A percentile compares a stretch with the other conserved stretches of the same genome.
phyloP scores from a whole-genome alignment of 2,888 invertebrate species.

The Sericinus montela region DNA sequence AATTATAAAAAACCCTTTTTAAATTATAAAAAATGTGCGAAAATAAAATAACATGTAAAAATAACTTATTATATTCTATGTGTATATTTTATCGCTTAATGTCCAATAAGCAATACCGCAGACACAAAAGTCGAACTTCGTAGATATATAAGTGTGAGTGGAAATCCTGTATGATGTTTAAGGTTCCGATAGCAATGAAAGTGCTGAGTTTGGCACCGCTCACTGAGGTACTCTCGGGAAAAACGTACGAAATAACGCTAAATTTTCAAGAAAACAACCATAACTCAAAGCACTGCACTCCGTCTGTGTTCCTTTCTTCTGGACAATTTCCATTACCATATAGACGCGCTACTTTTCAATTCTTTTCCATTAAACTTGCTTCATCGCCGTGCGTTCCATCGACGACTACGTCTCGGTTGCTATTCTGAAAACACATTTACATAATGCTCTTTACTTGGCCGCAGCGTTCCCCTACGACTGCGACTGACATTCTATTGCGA shows the following conservation, averaged over 20 bases:
- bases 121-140: no score
- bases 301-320: slow-evolving; percentile 76
- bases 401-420: slow-evolving; percentile 51
- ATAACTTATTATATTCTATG: no score
- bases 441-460: slow-evolving; percentile 74
- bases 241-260: slow-evolving; percentile 71
- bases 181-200: slow-evolving; percentile 57
- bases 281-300: slow-evolving; percentile 73
- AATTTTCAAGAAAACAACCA: slow-evolving; percentile 75
- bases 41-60: no score
- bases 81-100: no score
- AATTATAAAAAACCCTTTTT: no score
- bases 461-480: slow-evolving; percentile 56
- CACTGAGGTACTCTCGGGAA: slow-evolving; percentile 42
- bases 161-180: slow-evolving; percentile 49
- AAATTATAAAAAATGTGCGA: no score
- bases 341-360: slow-evolving; percentile 79
- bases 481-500: slow-evolving; percentile 72
- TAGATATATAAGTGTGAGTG: neutral
- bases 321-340: slow-evolving; percentile 79
- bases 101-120: no score
- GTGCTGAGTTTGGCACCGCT: slow-evolving; percentile 32
- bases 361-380: slow-evolving; percentile 79
- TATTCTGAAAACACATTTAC: slow-evolving; percentile 75
- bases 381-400: slow-evolving; percentile 70